Base-by-base conservation (phyloP, 2,888 invertebrate genomes). In the Himalopsyche anomala region DNA sequence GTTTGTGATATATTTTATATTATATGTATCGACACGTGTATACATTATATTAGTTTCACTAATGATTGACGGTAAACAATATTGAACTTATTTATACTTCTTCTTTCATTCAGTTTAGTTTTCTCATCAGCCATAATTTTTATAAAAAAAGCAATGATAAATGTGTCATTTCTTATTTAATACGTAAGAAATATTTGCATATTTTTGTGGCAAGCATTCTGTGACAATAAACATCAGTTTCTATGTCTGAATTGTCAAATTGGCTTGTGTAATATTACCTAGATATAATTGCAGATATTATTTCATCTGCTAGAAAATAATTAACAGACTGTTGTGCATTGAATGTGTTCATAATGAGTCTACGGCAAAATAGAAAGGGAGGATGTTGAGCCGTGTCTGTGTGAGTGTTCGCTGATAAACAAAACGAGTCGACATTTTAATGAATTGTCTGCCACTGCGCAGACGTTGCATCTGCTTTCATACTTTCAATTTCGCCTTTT, bases 301-400 rank as follows among this genome's bases (percentile, higher is more conserved):
- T 42, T 80, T 28, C 62, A 62, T 62, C 19, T 62, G 19, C 2
- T 62, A 9, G 45, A 54, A 36, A 81, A 81, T 15, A 56, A 83
- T 83, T 89, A 88, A 88, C 87, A 88, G 86, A 87, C 87, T 86
- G 88, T 86, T 89, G 88, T 89, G 89, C 89, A 89, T 89, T 89
- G 89, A 89, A 89, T 62, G 89, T 84, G 17, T 84, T 79, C 79
- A 74, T 84, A 85, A 85, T 85, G 40, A 19, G 42, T 82, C 51
- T 42, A 45, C 45, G 82, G 17, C 55, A 42, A 74, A 55, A 40
- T 83, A 83, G 86, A 86, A 86, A 86, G 85, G 83, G 82, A 85
- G 86, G 83, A 74, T 79, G 80, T 62, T 0, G 40, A 36, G 28
- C 15, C 42, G 51, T 84, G 40, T 79, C 15, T 80, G 54, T 82